These are phyloP conservation scores for Macrobrachium nipponense DNA, from an alignment of 1,140 invertebrate genomes.

Conservation along the genomic window DNA sequence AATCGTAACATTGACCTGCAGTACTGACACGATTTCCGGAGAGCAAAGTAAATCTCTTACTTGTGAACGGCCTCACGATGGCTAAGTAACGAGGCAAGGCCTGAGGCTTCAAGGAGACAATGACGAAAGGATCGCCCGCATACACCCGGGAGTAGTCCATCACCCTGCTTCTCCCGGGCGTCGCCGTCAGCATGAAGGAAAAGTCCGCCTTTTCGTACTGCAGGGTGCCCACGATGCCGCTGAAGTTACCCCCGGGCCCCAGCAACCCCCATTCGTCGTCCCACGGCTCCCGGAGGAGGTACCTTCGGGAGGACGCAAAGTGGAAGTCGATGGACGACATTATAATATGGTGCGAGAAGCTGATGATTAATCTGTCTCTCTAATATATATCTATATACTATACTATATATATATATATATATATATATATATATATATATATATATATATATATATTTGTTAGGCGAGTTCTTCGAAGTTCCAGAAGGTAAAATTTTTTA, in stretches of 20 bases:
- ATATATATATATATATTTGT: slow-evolving; percentile 4
- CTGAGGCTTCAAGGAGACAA: slow-evolving; percentile 6
- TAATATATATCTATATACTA: too few species aligned
- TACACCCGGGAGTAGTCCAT: slow-evolving; percentile 6
- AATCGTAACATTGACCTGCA: too few species aligned
- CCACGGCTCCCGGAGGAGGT: slow-evolving; percentile 4
- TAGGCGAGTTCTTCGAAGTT: too few species aligned
- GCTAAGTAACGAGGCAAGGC: slow-evolving; percentile 11
- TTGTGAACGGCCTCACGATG: slow-evolving; percentile 9
- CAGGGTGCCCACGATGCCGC: slow-evolving; percentile 3
- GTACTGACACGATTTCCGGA: too few species aligned
- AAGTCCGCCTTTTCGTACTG: slow-evolving; percentile 20
- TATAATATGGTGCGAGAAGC: neutral
- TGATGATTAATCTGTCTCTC: too few species aligned
- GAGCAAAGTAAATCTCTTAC: neutral
- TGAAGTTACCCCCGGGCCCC: neutral
- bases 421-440: neutral
- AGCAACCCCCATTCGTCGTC: slow-evolving; percentile 3
- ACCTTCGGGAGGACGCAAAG: neutral
- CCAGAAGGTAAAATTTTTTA: too few species aligned
- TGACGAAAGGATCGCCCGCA: neutral
- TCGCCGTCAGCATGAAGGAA: slow-evolving; percentile 1
- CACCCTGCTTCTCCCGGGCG: slow-evolving; percentile 2
- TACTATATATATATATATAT: slow-evolving; percentile 6
- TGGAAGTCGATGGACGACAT: neutral